Evolutionary conservation across 2,113 vertebrate genomes (phyloP).

Genomic region (Anguilla japonica): DNA sequence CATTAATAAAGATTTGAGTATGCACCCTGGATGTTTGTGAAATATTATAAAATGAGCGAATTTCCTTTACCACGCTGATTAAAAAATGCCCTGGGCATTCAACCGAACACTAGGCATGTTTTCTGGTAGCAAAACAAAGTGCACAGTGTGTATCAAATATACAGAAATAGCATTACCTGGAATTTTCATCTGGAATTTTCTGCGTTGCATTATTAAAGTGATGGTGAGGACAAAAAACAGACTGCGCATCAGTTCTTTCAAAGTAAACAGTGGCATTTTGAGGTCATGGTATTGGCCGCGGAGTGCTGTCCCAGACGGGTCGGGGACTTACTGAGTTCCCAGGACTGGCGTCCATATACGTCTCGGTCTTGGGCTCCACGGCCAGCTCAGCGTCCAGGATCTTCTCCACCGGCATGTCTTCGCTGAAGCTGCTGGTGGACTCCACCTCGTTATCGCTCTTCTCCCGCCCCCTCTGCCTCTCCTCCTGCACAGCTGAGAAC

Average conservation of each 20-base stretch:
- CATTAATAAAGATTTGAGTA: no score
- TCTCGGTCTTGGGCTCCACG: conserved; percentile 75
- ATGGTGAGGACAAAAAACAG: no score
- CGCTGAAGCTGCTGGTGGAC: conserved; percentile 52
- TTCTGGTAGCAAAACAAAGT: no score
- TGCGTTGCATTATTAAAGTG: no score
- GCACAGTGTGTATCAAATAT: no score
- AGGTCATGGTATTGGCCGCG: background rate
- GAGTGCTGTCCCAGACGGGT: background rate
- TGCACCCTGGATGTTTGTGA: no score
- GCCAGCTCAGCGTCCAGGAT: conserved; percentile 79
- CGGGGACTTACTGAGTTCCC: conserved; percentile 67
- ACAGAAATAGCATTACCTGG: no score
- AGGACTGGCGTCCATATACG: conserved; percentile 59
- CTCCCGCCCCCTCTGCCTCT: conserved; percentile 76
- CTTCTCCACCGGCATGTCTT: conserved; percentile 79
- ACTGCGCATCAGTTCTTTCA: background rate
- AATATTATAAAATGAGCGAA: no score
- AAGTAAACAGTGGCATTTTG: background rate
- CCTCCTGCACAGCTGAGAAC: conserved; percentile 74
- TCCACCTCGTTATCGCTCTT: conserved; percentile 67
- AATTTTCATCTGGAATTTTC: no score
- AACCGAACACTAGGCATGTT: no score
- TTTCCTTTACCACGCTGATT: no score
- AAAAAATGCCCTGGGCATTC: no score